Conservation (phyloP, 1,140 invertebrate genomes). For the Anastrepha ludens region DNA sequence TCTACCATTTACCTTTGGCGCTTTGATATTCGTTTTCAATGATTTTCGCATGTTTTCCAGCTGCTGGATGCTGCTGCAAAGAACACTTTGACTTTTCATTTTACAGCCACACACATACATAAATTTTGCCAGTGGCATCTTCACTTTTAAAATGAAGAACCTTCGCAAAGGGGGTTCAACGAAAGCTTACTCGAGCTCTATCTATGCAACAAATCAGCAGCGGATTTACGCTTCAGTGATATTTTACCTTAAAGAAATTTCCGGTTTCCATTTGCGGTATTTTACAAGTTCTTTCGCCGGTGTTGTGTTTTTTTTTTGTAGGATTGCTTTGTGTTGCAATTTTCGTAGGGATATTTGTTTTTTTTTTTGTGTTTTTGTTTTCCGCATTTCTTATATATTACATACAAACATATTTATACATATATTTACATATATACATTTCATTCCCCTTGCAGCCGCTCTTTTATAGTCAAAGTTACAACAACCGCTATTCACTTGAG, state of each 20-base stretch:
- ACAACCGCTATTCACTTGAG: background rate
- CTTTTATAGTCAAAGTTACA: background rate
- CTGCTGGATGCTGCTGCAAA: background rate
- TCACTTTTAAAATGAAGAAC: background rate
- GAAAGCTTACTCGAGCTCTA: background rate
- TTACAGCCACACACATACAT: background rate
- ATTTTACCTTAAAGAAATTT: constrained; percentile 54
- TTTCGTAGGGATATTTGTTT: too few species aligned
- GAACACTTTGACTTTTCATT: background rate
- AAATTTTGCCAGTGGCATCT: background rate
- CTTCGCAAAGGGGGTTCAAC: background rate
- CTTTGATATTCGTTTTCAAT: background rate
- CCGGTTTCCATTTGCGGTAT: constrained; percentile 48
- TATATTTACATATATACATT: too few species aligned
- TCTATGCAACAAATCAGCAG: background rate
- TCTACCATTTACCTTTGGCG: constrained; percentile 30
- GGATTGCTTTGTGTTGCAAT: background rate
- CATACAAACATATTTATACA: too few species aligned
- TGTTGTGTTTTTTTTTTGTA: background rate
- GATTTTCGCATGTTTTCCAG: background rate
- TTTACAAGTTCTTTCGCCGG: constrained; percentile 14
- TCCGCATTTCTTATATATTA: background rate
- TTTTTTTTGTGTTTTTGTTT: background rate
- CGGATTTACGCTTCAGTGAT: constrained; percentile 46
- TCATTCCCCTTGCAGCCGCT: background rate